Evolutionary conservation across 1,140 invertebrate genomes (phyloP), one percentile per base, ranked within the genome.

Genomic region (Drosophila malerkotliana): DNA sequence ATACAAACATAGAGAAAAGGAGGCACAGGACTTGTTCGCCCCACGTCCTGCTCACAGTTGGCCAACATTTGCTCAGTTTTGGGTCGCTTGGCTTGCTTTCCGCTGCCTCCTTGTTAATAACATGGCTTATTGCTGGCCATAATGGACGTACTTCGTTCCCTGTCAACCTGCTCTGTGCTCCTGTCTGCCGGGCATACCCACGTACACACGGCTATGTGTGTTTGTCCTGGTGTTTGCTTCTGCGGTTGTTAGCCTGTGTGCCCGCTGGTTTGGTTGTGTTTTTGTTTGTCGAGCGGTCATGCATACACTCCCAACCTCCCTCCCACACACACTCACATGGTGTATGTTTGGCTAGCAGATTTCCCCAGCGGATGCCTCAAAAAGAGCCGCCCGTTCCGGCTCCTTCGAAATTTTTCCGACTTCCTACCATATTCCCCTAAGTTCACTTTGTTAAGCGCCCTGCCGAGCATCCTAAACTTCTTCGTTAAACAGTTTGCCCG

Each of bases 101-200:
- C 18, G 34, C 30, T 47, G 57, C 51, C 53, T 47, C 59, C 48
- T 77, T 87, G 83, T 87, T 82, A 87, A 82, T 87, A 87, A 87
- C 82, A 77, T 88, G 82, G 82, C 82, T 83, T 87, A 87, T 87
- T 88, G 83, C 79, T 71, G 75, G 79, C 79, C 82, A 73, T 87
- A 88, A 87, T 88, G 79, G 82, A 54, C 49, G 56, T 68, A 61
- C 49, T 62, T 53, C 75, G 48, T 68, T 48, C 53, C 52, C 62
- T 88, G 78, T 81, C 77, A 77, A 77, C 79, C 60, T 51, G 39
- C 44, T 73, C 9, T 18, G 28, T 28, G 30, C 34, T 15, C 3
- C 9, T 14, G 30, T 59, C 18, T 24, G 21, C 44, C 8, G 18
- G 18, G 44, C 18, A 45, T 18, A 45, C 41, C 6, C n/a, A 18